Base-by-base conservation (phyloP, 2,888 invertebrate species). In the Phoenoteleia sp. region DNA sequence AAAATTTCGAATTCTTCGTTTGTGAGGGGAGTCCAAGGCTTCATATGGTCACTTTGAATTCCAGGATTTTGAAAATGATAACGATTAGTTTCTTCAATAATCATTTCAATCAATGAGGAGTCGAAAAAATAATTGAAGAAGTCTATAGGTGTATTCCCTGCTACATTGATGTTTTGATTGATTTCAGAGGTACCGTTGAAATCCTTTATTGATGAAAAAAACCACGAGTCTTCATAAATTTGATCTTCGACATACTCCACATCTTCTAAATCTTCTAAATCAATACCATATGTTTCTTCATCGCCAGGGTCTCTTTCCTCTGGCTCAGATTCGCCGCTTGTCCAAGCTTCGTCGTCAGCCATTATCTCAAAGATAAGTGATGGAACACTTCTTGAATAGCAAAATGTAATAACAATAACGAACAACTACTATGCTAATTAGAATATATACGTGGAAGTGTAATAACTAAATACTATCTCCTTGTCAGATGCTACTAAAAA, bases 291-390 rank as follows among this genome's bases (percentile, higher is more conserved):
- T 54, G 54, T 69, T 52, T 52, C 69, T 69, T 49, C 69, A 69
- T 69, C 69, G 69, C 49, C 69, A 69, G 69, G 69, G 54, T 69
- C 69, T 69, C 69, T 69, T 69, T 69, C 54, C 54, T 52, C 54
- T 72, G 56, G 54, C 58, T 71, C 58, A 58, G 71, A 42, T 23
- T 72, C 71, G 58, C 58, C 45, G 42, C 71, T 72, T 56, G 39
- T 72, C 58, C 71, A 72, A 72, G 71, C 71, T 72, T 72, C 58
- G 69, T 69, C 69, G 69, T 69, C 54, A 69, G 54, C 69, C 52
- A 69, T 69, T 49, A 69, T 69, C 69, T 67, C 33, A 67, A 67
- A 45, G 67, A 47, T 67, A 47, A 45, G 67, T 67, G 67, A 67
- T 49, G 67, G 49, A 67, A 67, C 67, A 67, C 49, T 66, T 49